A percentile compares a stretch with the other conserved stretches of the same genome.
phyloP scores from a whole-genome alignment of 1,140 invertebrate genomes.

The Drosophila ficusphila region DNA sequence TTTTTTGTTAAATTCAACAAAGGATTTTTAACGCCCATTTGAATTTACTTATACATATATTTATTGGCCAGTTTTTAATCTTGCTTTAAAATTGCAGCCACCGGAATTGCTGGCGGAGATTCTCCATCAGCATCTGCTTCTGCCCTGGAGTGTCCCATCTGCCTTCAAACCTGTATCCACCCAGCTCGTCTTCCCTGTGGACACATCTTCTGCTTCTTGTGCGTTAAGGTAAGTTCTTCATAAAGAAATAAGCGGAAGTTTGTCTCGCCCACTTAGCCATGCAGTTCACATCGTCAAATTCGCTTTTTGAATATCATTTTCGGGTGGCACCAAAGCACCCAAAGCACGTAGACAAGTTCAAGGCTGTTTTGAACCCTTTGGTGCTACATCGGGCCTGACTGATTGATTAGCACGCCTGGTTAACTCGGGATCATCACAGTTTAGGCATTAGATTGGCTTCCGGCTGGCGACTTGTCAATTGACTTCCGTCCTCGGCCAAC shows the following conservation, averaged over 20 bases:
- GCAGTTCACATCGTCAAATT: conserved; percentile 30
- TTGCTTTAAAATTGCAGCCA: background rate
- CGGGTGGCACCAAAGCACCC: conserved; percentile 16
- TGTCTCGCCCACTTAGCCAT: conserved; percentile 40
- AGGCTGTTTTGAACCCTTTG: conserved; percentile 52
- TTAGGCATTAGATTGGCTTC: conserved; percentile 38
- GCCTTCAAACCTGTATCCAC: conserved; percentile 94
- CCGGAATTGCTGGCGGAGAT: background rate
- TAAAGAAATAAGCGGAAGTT: conserved; percentile 41
- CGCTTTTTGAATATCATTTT: conserved; percentile 30
- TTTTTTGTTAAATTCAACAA: no score
- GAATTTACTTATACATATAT: background rate
- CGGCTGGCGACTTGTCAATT: conserved; percentile 35
- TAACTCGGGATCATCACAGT: background rate
- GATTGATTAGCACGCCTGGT: conserved; percentile 29
- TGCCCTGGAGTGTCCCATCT: conserved; percentile 93
- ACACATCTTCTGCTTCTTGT: conserved; percentile 98
- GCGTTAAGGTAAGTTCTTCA: conserved; percentile 90
- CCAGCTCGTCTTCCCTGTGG: conserved; percentile 95
- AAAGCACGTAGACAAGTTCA: conserved; percentile 63
- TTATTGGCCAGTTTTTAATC: background rate
- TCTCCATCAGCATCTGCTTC: background rate
- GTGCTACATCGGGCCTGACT: background rate
- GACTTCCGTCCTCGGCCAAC: background rate
- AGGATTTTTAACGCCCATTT: no score